A percentile compares a stretch with the other conserved stretches of the same genome.
Evolutionary conservation across 2,797 vertebrate species (phyloP).

Genomic region (Thaleichthys pacificus): DNA sequence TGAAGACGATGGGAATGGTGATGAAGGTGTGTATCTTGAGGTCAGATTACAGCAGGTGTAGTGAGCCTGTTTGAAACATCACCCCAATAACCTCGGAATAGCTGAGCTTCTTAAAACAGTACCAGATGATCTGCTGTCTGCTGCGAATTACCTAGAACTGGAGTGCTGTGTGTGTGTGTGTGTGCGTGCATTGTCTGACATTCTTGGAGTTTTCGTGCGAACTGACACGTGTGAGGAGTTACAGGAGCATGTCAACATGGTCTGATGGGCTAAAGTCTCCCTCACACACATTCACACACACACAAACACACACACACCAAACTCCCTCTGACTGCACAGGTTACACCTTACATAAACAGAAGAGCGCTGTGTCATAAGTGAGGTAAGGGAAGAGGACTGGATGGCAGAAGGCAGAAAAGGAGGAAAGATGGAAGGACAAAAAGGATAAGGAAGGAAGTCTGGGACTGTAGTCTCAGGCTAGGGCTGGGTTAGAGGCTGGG

Average conservation of each 20-base stretch:
- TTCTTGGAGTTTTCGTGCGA: not conserved
- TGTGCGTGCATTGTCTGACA: not conserved
- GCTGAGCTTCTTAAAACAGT: no score
- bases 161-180: not conserved
- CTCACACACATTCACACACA: conserved; percentile 17
- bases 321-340: conserved; percentile 21
- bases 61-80: no score
- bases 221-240: not conserved
- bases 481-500: not conserved
- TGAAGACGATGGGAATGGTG: no score
- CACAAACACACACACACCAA: not conserved
- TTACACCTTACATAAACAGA: conserved; percentile 33
- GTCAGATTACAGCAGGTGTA: no score
- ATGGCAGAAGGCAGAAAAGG: not conserved
- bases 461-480: not conserved
- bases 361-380: not conserved
- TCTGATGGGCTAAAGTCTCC: conserved; percentile 28
- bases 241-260: conserved; percentile 22
- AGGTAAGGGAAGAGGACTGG: not conserved
- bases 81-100: no score
- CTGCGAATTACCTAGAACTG: no score
- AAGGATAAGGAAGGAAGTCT: not conserved
- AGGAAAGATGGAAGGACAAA: no score
- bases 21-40: no score
- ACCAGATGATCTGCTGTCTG: no score